Evolutionary conservation across 1,140 invertebrate genomes (phyloP).

Genomic region (Trichonephila clavipes): DNA sequence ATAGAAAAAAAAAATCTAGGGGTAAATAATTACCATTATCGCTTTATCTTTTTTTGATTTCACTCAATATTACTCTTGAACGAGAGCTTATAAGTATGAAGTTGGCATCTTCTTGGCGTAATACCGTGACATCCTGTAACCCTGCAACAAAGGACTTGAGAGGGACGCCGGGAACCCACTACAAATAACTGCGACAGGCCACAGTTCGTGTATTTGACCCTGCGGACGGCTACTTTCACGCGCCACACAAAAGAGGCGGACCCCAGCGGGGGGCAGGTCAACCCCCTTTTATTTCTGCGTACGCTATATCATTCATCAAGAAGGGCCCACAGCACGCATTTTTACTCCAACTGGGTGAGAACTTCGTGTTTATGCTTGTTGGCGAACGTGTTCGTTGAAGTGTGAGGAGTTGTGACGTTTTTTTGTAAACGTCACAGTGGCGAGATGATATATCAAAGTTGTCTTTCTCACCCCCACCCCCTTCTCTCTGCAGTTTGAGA

Average conservation of each 20-base stretch:
- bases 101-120: conserved; percentile 28
- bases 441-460: conserved; percentile 1
- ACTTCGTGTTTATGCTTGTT: conserved; percentile 74
- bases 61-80: neutral
- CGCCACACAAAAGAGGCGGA: conserved; percentile 55
- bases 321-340: conserved; percentile 44
- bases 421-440: neutral
- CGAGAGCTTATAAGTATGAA: neutral
- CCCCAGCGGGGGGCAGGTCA: neutral
- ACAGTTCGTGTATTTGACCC: conserved; percentile 73
- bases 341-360: conserved; percentile 55
- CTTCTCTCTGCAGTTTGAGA: neutral
- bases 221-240: conserved; percentile 70
- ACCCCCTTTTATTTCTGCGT: conserved; percentile 1
- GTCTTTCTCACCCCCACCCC: neutral
- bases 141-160: conserved; percentile 25
- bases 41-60: neutral
- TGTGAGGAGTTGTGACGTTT: conserved; percentile 68
- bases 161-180: conserved; percentile 4
- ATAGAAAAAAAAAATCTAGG: no score
- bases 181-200: conserved; percentile 63
- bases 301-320: conserved; percentile 57
- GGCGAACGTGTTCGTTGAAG: conserved; percentile 56
- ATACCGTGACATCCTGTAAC: conserved; percentile 4
- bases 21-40: neutral